phyloP scores from a whole-genome alignment of 2,888 invertebrate genomes.

The Micropterix aruncella region DNA sequence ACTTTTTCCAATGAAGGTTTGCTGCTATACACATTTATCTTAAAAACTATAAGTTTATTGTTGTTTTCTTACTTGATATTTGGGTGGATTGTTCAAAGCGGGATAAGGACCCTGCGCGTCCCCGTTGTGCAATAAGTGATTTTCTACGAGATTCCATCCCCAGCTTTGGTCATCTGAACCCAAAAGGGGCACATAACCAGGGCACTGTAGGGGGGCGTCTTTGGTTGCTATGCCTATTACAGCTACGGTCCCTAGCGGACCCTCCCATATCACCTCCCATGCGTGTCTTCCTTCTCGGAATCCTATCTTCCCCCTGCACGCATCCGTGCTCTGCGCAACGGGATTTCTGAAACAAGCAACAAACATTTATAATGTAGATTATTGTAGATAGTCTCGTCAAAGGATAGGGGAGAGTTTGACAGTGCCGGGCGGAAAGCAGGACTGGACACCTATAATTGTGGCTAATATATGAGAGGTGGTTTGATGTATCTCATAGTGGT shows the following conservation, averaged over 20 bases:
- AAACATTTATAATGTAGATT: no score
- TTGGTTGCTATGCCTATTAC: constrained; percentile 92
- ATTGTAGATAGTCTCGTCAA: no score
- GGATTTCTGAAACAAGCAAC: constrained; percentile 73
- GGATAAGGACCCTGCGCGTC: constrained; percentile 92
- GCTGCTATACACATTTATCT: no score
- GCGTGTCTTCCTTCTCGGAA: constrained; percentile 87
- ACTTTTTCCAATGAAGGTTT: no score
- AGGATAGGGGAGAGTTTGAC: no score
- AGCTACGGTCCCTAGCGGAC: constrained; percentile 94
- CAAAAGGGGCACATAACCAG: constrained; percentile 88
- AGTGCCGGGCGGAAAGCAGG: no score
- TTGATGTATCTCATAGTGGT: no score
- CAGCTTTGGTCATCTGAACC: constrained; percentile 96
- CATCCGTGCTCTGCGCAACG: constrained; percentile 97
- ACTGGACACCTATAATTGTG: no score
- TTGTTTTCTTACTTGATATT: constrained; percentile 75
- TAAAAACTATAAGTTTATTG: no score
- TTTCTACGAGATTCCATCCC: constrained; percentile 99
- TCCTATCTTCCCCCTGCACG: constrained; percentile 79
- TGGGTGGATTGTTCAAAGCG: constrained; percentile 87
- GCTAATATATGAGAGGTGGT: no score
- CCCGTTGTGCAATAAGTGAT: constrained; percentile 91
- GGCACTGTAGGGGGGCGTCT: constrained; percentile 86
- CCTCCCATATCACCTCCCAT: constrained; percentile 98